Conservation (phyloP, 2,797 vertebrate species). For the Argentina silus region DNA sequence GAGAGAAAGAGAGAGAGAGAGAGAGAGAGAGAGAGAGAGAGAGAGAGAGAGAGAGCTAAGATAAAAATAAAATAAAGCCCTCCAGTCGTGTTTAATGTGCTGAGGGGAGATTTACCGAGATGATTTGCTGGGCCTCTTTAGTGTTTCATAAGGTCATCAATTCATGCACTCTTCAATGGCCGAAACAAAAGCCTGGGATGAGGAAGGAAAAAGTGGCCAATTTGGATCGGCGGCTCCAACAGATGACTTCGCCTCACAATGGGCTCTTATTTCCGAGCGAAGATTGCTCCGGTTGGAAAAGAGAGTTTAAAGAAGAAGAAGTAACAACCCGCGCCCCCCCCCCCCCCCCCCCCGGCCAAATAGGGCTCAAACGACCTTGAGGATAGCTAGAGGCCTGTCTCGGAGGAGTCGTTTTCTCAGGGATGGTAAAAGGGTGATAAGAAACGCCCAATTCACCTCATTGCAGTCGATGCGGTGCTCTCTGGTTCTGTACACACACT, state of each 20-base stretch:
- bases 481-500: background rate
- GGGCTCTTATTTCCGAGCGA: constrained; percentile 55
- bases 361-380: constrained; percentile 64
- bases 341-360: too few relatives aligned
- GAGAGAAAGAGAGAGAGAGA: background rate
- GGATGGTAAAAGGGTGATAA: constrained; percentile 44
- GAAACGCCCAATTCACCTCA: constrained; percentile 56
- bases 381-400: constrained; percentile 22
- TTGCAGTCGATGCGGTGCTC: constrained; percentile 29
- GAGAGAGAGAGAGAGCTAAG: background rate
- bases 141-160: constrained; percentile 74
- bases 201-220: constrained; percentile 46
- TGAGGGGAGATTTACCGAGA: constrained; percentile 63
- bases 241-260: constrained; percentile 47
- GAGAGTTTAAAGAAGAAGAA: constrained; percentile 41
- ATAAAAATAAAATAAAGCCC: constrained; percentile 26
- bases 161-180: constrained; percentile 59
- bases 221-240: constrained; percentile 63
- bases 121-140: constrained; percentile 64
- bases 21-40: background rate
- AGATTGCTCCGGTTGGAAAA: constrained; percentile 69
- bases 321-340: too few relatives aligned
- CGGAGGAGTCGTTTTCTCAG: constrained; percentile 28
- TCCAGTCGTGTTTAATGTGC: constrained; percentile 60
- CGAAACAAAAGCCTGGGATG: constrained; percentile 57